A percentile compares a stretch with the other conserved stretches of the same genome.
Conservation (phyloP, 2,888 invertebrate genomes). For the Sminthurinus aureus region DNA sequence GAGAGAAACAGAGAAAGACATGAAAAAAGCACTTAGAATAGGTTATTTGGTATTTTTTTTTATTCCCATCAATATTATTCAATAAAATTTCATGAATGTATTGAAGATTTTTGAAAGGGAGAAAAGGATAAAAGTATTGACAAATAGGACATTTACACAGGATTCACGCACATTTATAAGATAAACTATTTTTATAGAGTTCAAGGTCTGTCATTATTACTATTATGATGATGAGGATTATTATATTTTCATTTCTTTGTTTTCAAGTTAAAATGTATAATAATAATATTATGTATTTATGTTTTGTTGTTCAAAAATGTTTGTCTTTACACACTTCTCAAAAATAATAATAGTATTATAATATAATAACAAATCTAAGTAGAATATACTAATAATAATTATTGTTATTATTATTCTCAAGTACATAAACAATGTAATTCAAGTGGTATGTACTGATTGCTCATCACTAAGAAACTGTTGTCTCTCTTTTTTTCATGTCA, state of each 20-base stretch:
- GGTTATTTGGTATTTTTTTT: constrained; percentile 21
- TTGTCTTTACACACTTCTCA: background rate
- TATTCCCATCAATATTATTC: constrained; percentile 29
- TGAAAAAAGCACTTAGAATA: constrained; percentile 10
- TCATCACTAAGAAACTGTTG: too few relatives aligned
- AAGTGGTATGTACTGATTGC: too few relatives aligned
- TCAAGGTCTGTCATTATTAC: background rate
- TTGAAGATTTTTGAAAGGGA: constrained; percentile 14
- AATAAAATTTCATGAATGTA: constrained; percentile 24
- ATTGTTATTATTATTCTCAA: background rate
- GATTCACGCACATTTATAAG: constrained; percentile 23
- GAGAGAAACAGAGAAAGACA: constrained; percentile 11
- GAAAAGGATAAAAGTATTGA: constrained; percentile 19
- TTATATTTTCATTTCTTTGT: background rate
- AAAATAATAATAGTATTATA: background rate
- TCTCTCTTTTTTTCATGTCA: too few relatives aligned
- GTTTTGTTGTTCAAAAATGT: too few relatives aligned
- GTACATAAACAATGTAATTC: too few relatives aligned
- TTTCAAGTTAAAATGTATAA: too few relatives aligned
- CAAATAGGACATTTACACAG: constrained; percentile 13
- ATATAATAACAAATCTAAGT: too few relatives aligned
- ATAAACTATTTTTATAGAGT: background rate
- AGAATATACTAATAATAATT: too few relatives aligned
- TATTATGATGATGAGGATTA: too few relatives aligned
- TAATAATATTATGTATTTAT: constrained; percentile 2